phyloP scores from a whole-genome alignment of 2,113 vertebrate genomes.

The Enhydra lutris region DNA sequence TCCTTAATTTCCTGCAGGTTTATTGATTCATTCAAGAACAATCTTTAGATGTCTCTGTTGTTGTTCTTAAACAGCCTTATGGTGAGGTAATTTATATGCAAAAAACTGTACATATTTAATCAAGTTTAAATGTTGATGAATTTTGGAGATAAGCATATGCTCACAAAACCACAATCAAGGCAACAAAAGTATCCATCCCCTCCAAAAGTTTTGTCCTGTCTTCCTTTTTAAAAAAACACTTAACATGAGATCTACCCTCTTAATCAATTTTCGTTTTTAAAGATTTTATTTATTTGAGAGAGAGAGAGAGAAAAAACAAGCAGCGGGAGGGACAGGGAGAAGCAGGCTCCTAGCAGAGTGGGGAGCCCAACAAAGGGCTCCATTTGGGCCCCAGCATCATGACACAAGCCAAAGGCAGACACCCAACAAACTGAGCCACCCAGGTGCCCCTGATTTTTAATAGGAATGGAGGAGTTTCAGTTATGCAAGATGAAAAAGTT shows the following conservation, averaged over 20 bases:
- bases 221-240: not conserved
- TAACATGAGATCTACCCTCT: not conserved
- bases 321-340: not conserved
- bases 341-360: too few species aligned
- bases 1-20: not conserved
- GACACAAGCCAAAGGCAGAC: not conserved
- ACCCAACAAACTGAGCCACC: not conserved
- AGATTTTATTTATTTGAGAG: not conserved
- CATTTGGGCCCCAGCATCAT: not conserved
- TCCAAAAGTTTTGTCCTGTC: not conserved
- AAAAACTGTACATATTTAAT: not conserved
- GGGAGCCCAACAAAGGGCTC: not conserved
- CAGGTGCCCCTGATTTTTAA: not conserved
- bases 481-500: not conserved
- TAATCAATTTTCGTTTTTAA: not conserved
- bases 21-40: not conserved
- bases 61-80: not conserved
- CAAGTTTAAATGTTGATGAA: not conserved
- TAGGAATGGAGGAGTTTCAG: not conserved
- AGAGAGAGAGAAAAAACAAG: not conserved
- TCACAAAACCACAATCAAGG: not conserved
- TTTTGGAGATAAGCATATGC: not conserved
- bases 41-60: not conserved
- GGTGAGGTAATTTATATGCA: not conserved
- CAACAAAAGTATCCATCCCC: not conserved